A percentile compares a stretch with the other conserved stretches of the same genome.
Conservation (phyloP, 2,888 invertebrate species). For the Mycogona germanica region DNA sequence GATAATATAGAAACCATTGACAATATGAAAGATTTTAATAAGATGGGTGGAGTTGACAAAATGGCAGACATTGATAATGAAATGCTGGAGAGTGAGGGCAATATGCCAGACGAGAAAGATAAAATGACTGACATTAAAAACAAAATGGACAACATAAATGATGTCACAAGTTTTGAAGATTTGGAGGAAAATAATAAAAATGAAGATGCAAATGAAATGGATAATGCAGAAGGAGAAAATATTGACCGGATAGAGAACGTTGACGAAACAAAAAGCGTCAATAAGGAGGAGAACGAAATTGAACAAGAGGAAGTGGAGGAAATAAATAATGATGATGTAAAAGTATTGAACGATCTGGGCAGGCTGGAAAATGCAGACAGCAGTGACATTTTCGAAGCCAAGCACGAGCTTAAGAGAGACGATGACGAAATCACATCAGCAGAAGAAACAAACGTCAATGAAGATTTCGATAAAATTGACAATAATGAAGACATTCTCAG, state of each 20-base stretch:
- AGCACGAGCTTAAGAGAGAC: not conserved
- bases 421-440: not conserved
- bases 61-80: too few species aligned
- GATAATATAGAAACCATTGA: too few species aligned
- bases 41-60: too few species aligned
- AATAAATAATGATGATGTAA: conserved; percentile 3
- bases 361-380: not conserved
- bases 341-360: not conserved
- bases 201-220: not conserved
- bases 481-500: not conserved
- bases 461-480: not conserved
- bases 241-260: not conserved
- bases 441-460: not conserved
- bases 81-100: too few species aligned
- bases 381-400: not conserved
- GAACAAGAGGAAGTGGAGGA: not conserved
- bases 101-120: too few species aligned
- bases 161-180: not conserved
- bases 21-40: too few species aligned
- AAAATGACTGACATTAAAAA: too few species aligned
- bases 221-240: not conserved
- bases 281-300: not conserved
- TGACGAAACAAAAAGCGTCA: conserved; percentile 1
- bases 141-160: too few species aligned
- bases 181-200: not conserved